Conservation (phyloP, 1,140 invertebrate genomes). For the Octopus bimaculoides region DNA sequence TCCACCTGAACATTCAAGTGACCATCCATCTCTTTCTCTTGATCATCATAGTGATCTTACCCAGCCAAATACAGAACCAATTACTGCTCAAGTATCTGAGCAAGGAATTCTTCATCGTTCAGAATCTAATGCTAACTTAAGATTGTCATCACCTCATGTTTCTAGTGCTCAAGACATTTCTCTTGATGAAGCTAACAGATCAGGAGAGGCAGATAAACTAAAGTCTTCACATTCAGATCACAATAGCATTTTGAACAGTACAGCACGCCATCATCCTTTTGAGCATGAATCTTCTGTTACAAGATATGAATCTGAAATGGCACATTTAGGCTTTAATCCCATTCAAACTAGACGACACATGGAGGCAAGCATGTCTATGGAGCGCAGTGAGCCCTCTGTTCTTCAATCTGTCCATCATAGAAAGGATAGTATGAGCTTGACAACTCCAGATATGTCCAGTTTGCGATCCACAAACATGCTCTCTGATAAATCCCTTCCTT, state of each 20-base stretch:
- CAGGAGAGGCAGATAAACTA: background rate
- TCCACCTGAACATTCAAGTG: background rate
- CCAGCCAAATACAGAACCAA: background rate
- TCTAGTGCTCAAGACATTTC: background rate
- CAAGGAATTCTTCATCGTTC: background rate
- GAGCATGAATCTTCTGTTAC: background rate
- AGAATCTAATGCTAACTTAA: background rate
- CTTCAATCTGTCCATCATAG: background rate
- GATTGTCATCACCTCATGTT: background rate
- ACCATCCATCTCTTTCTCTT: background rate
- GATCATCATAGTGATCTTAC: background rate
- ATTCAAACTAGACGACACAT: background rate
- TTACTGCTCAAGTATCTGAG: background rate
- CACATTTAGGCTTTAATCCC: background rate
- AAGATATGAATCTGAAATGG: constrained; percentile 2
- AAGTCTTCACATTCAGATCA: background rate
- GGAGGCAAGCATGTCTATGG: background rate
- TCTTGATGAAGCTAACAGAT: background rate
- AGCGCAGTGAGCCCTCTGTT: background rate
- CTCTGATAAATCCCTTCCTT: background rate
- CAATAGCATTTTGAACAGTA: background rate
- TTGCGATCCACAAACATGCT: background rate
- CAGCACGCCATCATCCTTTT: background rate
- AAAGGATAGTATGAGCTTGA: background rate
- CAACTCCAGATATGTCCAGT: background rate